Conservation (phyloP, 2,888 invertebrate genomes). For the Xestoiulus laeticollis region DNA sequence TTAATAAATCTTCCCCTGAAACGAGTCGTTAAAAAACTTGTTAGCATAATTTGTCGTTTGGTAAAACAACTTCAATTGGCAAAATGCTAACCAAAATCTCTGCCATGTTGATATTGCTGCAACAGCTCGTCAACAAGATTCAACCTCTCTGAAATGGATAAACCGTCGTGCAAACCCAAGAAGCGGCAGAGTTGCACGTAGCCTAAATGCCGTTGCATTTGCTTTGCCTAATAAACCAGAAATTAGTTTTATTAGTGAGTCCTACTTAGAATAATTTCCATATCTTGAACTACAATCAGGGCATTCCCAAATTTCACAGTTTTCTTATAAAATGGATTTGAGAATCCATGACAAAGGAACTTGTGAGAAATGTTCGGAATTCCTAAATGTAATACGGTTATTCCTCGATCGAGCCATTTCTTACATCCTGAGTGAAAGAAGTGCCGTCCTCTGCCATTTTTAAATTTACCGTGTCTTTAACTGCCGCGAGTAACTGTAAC, state of each 20-base stretch:
- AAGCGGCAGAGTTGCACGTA: conserved; percentile 79
- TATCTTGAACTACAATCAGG: neutral
- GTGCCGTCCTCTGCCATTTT: conserved; percentile 37
- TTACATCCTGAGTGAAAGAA: conserved; percentile 37
- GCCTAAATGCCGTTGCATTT: conserved; percentile 84
- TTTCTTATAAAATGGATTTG: too few species aligned
- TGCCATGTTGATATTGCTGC: conserved; percentile 74
- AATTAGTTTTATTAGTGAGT: neutral
- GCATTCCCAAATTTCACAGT: too few species aligned
- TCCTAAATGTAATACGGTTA: too few species aligned
- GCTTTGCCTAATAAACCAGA: conserved; percentile 67
- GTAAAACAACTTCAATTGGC: neutral
- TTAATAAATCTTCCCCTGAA: conserved; percentile 59
- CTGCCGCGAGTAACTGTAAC: conserved; percentile 27
- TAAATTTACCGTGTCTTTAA: conserved; percentile 10
- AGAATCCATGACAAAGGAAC: too few species aligned
- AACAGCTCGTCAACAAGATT: conserved; percentile 72
- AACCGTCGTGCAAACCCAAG: conserved; percentile 73
- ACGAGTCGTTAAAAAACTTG: neutral
- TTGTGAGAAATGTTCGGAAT: too few species aligned
- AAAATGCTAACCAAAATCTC: conserved; percentile 61
- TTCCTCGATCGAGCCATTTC: neutral
- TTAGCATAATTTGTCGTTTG: neutral
- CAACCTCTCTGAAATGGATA: conserved; percentile 66
- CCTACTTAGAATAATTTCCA: too few species aligned